Base-by-base conservation (phyloP, 2,797 vertebrate genomes). In the Cheirogaleus major region DNA sequence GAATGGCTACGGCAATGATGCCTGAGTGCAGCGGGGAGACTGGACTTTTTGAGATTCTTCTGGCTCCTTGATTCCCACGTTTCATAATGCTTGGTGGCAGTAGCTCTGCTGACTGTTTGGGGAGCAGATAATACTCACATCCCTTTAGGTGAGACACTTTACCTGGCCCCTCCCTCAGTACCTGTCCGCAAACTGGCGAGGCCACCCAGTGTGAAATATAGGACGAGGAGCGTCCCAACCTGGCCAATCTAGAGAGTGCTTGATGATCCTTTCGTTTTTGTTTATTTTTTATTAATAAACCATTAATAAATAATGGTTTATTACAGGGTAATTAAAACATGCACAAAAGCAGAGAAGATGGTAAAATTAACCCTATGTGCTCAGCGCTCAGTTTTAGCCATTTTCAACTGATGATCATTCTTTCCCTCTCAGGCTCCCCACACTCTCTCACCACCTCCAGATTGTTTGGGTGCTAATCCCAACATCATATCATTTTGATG, bases 1-100 rank as follows among this genome's bases (percentile, higher is more conserved):
- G 13, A 5, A 5, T 5, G 30, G 2, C 35, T 81, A 5, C 7
- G 3, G 48, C 0, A 0, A 15, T 25, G 55, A 52, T 11, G 48
- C 27, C 35, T 30, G 73, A n/a, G 17, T 22, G 3, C 41, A 5
- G 25, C 1, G 1, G 17, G 25, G 17, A 50, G 55, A 86, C 2
- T 10, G 3, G 10, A n/a, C 38, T 50, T 69, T 22, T 35, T 1
- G 0, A 52, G 35, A 17, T 22, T 48, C 32, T 27, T 76, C 15
- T 17, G 12, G 45, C 30, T 80, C 38, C 67, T 32, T 30, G 41
- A 43, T 25, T 23, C 69, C 61, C 43, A 35, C 12, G 4, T 32
- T 83, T 63, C 25, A 4, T 20, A n/a, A 35, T 25, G 70, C 76
- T 32, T 70, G 41, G 30, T 61, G 30, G 18, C 4, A 43, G n/a